These are phyloP conservation scores for Linnaemya vulpina DNA, from an alignment of 2,888 invertebrate species.

Conservation along the genomic window DNA sequence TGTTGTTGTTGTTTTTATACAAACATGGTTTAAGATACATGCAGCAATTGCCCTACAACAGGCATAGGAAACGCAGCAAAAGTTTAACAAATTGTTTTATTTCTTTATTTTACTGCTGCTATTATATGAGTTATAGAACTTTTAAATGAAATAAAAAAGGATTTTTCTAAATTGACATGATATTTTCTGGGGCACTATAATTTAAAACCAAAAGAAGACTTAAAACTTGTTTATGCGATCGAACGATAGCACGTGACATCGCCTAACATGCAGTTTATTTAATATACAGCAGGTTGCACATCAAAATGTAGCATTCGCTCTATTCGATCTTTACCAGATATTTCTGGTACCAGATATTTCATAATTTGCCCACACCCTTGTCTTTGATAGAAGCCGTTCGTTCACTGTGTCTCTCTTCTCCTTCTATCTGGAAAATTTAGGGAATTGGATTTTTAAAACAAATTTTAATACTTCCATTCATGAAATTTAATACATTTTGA, in stretches of 20 bases:
- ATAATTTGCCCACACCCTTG: background rate
- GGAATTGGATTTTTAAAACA: slow-evolving; percentile 15
- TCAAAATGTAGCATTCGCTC: background rate
- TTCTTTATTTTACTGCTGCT: too few species aligned
- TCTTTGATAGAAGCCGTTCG: background rate
- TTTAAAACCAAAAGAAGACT: too few species aligned
- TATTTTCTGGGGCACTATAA: too few species aligned
- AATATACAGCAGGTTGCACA: too few species aligned
- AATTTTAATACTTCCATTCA: slow-evolving; percentile 20
- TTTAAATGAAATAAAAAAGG: too few species aligned
- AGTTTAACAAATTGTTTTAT: background rate
- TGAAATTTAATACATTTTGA: slow-evolving; percentile 57
- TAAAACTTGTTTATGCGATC: too few species aligned
- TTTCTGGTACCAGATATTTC: background rate
- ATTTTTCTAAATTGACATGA: too few species aligned
- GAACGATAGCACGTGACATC: too few species aligned
- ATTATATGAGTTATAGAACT: too few species aligned
- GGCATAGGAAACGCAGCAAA: background rate
- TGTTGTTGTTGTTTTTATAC: background rate
- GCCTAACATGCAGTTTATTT: too few species aligned
- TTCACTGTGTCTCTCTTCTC: slow-evolving; percentile 2
- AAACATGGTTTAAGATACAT: background rate
- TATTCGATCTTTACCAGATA: background rate
- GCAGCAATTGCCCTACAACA: slow-evolving; percentile 8
- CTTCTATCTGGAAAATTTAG: background rate